Conservation (phyloP, 2,888 invertebrate genomes). For the Tortrix viridana region DNA sequence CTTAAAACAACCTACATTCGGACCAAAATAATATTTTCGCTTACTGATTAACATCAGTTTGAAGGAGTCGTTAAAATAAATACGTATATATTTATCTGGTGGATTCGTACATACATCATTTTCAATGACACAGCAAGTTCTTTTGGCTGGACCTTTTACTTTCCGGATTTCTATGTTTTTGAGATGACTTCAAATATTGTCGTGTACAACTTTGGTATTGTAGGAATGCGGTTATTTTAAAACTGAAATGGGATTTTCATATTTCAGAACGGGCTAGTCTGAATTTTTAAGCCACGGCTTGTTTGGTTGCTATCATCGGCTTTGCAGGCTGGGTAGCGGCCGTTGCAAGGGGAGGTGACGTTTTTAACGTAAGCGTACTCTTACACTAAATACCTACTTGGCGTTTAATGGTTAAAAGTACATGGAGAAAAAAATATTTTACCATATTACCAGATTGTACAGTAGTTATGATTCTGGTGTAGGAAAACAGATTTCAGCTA, state of each 20-base stretch:
- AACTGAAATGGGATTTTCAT: slow-evolving; percentile 1
- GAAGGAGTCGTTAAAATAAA: slow-evolving; percentile 24
- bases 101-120: background rate
- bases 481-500: too few species aligned
- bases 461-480: too few species aligned
- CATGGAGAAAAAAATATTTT: too few species aligned
- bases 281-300: slow-evolving; percentile 14
- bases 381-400: too few species aligned
- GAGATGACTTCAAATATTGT: too few species aligned
- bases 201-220: too few species aligned
- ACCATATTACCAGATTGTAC: too few species aligned
- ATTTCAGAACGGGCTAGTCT: background rate
- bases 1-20: slow-evolving; percentile 56
- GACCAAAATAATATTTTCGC: slow-evolving; percentile 57
- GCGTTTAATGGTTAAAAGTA: too few species aligned
- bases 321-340: slow-evolving; percentile 11
- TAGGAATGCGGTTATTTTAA: background rate
- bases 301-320: slow-evolving; percentile 14
- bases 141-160: background rate
- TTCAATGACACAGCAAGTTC: background rate
- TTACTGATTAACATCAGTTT: slow-evolving; percentile 49
- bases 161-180: background rate
- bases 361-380: background rate
- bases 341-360: background rate
- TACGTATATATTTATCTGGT: slow-evolving; percentile 1